Percentiles rank a stretch among this genome's conserved stretches.
Conservation (phyloP, 35 echinoderm and acorn worm genomes). For the Anneissia japonica region DNA sequence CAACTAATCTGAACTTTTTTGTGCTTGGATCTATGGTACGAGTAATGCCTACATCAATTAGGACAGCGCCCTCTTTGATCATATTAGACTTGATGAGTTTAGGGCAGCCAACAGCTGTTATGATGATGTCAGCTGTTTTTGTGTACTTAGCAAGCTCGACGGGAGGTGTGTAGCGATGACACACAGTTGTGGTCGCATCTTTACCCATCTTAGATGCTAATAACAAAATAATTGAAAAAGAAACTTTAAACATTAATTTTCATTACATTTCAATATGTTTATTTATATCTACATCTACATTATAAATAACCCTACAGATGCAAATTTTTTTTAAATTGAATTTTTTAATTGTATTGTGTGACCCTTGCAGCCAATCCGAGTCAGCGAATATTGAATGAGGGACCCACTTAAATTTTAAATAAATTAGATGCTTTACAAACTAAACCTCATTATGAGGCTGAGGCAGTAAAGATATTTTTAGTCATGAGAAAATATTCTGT, state of each 20-base stretch:
- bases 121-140: constrained; percentile 70
- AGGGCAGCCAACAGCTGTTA: constrained; percentile 58
- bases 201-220: constrained; percentile 51
- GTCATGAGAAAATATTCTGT: too few relatives aligned
- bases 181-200: constrained; percentile 65
- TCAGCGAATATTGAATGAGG: too few relatives aligned
- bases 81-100: constrained; percentile 65
- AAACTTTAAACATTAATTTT: neutral
- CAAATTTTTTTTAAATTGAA: too few relatives aligned
- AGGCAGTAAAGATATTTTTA: too few relatives aligned
- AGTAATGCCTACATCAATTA: constrained; percentile 85
- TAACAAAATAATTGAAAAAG: neutral
- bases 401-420: too few relatives aligned
- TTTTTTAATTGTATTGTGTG: too few relatives aligned
- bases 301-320: too few relatives aligned
- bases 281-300: too few relatives aligned
- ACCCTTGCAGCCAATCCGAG: too few relatives aligned
- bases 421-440: too few relatives aligned
- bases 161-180: constrained; percentile 74
- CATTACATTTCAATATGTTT: neutral
- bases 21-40: constrained; percentile 41
- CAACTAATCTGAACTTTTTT: constrained; percentile 41
- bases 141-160: constrained; percentile 49
- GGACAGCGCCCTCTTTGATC: constrained; percentile 70
- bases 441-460: too few relatives aligned